These are phyloP conservation scores for Lontra canadensis DNA, from an alignment of 2,113 vertebrate species.

Conservation along the genomic window DNA sequence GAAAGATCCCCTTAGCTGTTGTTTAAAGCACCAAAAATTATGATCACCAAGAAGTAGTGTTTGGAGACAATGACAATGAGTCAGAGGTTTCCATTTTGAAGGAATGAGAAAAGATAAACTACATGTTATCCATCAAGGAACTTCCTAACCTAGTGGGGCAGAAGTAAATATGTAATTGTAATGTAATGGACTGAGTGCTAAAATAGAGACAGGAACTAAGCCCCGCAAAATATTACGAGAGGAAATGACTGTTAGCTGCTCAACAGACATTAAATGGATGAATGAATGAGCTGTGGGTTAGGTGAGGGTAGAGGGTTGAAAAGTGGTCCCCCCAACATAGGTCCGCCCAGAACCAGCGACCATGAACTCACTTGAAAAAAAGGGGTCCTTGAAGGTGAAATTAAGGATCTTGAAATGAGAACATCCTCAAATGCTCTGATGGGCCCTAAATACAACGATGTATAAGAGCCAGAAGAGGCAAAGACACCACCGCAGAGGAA, in stretches of 20 bases:
- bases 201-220: background rate
- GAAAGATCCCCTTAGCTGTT: background rate
- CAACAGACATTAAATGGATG: background rate
- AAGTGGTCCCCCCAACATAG: background rate
- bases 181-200: background rate
- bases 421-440: background rate
- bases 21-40: slow-evolving; percentile 25
- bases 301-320: background rate
- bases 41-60: background rate
- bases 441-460: background rate
- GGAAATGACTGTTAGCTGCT: background rate
- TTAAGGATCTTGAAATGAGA: background rate
- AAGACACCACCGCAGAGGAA: background rate
- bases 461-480: background rate
- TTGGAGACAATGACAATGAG: background rate
- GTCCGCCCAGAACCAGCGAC: background rate
- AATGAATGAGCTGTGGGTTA: background rate
- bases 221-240: background rate
- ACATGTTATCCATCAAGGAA: background rate
- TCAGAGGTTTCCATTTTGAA: background rate
- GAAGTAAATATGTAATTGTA: background rate
- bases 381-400: background rate
- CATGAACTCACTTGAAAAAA: background rate
- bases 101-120: background rate
- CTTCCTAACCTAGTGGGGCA: background rate